These are phyloP conservation scores for Anolis sagrei DNA, from an alignment of 2,113 vertebrate genomes.

Conservation along the genomic window DNA sequence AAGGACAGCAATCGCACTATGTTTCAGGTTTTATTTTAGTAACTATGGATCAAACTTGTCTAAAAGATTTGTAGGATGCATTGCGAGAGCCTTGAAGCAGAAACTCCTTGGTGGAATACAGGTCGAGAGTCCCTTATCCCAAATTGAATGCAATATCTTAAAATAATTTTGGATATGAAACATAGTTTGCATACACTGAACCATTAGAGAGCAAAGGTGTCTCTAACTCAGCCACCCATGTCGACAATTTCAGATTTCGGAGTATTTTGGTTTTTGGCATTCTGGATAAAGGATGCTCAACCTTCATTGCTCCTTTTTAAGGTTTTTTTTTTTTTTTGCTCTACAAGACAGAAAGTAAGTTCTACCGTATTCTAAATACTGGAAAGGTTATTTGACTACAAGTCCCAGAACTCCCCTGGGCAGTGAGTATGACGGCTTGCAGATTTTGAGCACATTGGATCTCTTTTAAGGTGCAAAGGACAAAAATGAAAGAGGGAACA, in stretches of 20 bases:
- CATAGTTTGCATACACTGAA: no score
- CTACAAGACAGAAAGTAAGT: neutral
- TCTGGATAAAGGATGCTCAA: no score
- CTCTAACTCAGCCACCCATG: no score
- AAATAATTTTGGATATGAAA: neutral
- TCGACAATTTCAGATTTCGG: no score
- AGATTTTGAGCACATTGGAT: neutral
- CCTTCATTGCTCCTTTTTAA: neutral
- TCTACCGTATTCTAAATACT: neutral
- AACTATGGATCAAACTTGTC: constrained; percentile 4
- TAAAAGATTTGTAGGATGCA: constrained; percentile 1
- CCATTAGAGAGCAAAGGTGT: no score
- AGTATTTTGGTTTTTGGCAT: no score
- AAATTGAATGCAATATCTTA: neutral
- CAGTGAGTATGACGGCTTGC: no score
- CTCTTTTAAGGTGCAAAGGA: neutral
- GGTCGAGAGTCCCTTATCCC: neutral
- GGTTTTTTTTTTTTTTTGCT: neutral
- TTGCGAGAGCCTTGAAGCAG: neutral
- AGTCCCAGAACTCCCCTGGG: no score
- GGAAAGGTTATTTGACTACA: no score
- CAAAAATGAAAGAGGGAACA: neutral
- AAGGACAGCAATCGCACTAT: neutral
- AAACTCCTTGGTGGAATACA: neutral
- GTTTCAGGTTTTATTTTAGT: neutral